These are phyloP conservation scores for Gorsachius goisagi DNA, from an alignment of 2,113 vertebrate genomes.

Conservation along the genomic window DNA sequence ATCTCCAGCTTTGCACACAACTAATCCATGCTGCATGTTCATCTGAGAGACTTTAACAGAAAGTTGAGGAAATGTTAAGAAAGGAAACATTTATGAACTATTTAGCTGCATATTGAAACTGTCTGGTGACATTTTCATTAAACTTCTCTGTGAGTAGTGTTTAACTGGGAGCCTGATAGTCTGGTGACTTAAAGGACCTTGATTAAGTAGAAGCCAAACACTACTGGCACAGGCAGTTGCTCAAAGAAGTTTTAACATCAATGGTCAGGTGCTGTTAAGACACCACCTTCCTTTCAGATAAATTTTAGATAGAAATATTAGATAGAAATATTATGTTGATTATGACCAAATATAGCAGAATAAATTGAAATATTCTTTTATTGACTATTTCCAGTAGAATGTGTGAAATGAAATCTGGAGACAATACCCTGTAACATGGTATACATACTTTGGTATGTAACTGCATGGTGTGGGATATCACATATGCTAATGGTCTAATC, in stretches of 20 bases:
- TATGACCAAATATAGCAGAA: neutral
- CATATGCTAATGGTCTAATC: neutral
- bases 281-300: neutral
- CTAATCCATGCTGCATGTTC: neutral
- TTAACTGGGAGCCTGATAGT: neutral
- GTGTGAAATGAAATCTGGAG: neutral
- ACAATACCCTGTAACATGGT: neutral
- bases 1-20: neutral
- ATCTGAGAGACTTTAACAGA: neutral
- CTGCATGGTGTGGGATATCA: neutral
- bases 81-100: neutral
- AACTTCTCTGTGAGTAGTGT: neutral
- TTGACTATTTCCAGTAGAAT: neutral
- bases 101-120: neutral
- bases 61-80: neutral
- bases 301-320: neutral
- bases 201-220: neutral
- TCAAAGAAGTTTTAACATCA: neutral
- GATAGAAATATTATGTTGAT: neutral
- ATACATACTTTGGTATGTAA: neutral
- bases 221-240: neutral
- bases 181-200: neutral
- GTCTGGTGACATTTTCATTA: neutral
- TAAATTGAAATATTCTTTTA: neutral
- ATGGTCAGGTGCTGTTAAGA: neutral